Evolutionary conservation across 2,797 vertebrate genomes (phyloP), one percentile per base, ranked within the genome.

Genomic region (Naso thynnoides): DNA sequence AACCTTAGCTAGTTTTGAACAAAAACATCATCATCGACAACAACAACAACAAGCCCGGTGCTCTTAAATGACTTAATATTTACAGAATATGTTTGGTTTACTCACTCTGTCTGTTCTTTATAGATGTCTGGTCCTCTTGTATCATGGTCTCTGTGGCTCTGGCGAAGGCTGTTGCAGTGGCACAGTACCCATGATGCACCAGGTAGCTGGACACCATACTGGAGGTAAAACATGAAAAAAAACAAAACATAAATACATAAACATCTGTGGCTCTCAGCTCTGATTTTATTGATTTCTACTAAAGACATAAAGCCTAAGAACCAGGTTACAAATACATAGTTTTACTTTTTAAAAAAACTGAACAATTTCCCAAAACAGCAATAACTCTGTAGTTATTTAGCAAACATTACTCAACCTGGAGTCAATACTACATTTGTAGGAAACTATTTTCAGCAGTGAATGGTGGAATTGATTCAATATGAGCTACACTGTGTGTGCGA

Each of bases 71-170:
- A 64, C 19, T 19, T 39, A 26, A 2, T n/a, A 15, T 11, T 9
- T 7, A 8, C 33, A 8, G 33, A 8, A 33, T 42, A 47, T 44
- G 2, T 21, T 27, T 18, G 48, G 33, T 93, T 95, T 87, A 95
- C 97, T 97, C 93, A 99, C 98, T 98, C 95, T 99, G 97, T 92
- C 98, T 95, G 84, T 99, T 99, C 93, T 98, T 99, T 96, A 99
- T 99, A 84, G 98, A 99, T 66, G 94, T 92, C 94, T 97, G 97
- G 88, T 99, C 97, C 94, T 99, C 98, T 88, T 98, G 97, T 93
- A 99, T 97, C 79, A 95, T 94, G 78, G 96, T 98, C 89, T 98
- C 97, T 76, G 98, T 99, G 87, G 97, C 96, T 92, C 97, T 95
- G 90, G 97, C 96, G 74, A 99, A 99, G 85, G 97, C 96, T 55